These are phyloP conservation scores for Cygnus buccinator DNA, from an alignment of 2,113 vertebrate species.

Conservation along the genomic window DNA sequence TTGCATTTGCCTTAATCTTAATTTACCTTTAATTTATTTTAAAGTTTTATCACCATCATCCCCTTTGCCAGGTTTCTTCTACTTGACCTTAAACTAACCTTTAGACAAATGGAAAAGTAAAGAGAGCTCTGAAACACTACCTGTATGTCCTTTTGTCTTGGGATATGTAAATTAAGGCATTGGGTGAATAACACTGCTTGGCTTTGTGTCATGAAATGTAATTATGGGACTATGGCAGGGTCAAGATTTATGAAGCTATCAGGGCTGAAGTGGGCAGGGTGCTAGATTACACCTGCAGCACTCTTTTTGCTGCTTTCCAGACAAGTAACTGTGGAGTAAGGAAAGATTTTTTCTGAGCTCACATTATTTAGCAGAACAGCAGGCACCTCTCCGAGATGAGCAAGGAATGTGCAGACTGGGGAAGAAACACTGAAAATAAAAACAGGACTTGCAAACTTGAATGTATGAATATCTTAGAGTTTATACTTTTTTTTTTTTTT, in stretches of 20 bases:
- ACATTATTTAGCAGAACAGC: constrained; percentile 2
- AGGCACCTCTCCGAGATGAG: not conserved
- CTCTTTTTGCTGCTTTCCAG: constrained; percentile 29
- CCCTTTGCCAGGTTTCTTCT: constrained; percentile 66
- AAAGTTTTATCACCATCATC: constrained; percentile 45
- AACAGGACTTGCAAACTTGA: not conserved
- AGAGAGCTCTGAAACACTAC: constrained; percentile 69
- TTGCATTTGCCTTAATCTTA: constrained; percentile 60
- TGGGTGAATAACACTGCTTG: constrained; percentile 73
- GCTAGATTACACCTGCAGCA: constrained; percentile 72
- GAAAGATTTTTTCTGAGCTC: not conserved
- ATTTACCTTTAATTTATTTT: constrained; percentile 73
- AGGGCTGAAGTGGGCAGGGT: constrained; percentile 55
- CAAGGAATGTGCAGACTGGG: not conserved
- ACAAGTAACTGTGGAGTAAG: not conserved
- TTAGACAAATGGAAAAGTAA: constrained; percentile 63
- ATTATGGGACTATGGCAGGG: constrained; percentile 54
- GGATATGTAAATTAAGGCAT: constrained; percentile 76
- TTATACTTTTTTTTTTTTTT: not conserved
- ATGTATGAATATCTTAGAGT: not conserved
- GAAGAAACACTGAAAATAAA: not conserved
- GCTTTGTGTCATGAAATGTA: constrained; percentile 76
- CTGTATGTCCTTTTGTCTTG: constrained; percentile 72
- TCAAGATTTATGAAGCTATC: constrained; percentile 79
- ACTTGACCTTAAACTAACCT: constrained; percentile 73